Base-by-base conservation (phyloP, 2,113 vertebrate species). In the Oreocharis arfaki region DNA sequence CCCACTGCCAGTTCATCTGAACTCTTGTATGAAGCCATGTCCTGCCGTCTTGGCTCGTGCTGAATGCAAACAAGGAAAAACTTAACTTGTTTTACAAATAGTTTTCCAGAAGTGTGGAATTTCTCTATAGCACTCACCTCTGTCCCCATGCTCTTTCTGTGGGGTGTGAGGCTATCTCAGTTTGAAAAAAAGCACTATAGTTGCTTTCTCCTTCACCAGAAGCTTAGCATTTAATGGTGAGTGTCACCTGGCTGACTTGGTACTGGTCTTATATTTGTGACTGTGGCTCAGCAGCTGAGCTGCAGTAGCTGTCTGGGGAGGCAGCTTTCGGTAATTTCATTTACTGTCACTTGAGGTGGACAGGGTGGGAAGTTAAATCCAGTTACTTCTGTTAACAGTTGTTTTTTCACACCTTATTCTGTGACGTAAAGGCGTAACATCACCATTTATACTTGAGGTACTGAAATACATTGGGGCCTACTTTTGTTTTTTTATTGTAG, bases 81-180 rank as follows among this genome's bases (percentile, higher is more conserved):
- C 22, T 37, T 16, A 7, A 9, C 2, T 35, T 67, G 16, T 30
- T 82, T 41, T 59, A 9, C 15, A 61, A 42, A 49, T 39, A 4
- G 8, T 73, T 91, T 83, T 46, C 26, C 30, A 35, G 22, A 65
- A 61, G 16, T 16, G 8, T 67, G 37, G 13, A 6, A 23, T 61
- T 70, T 75, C 30, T 89, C 77, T 49, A 6, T 33, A 50, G 35
- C 19, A 22, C 14, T 87, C 16, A 1, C 24, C 10, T 35, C 50
- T 90, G 44, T 37, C 50, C 23, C 41, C 0, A 0, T 56, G 41
- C 19, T 68, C 15, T 13, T 68, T 60, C 49, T 60, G 11, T 50
- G 52, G 30, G 30, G 13, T 0, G 0, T 59, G 28, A 23, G 3
- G 9, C 16, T 35, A 12, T 30, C 13, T 85, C 37, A n/a, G 0